Evolutionary conservation across 2,888 invertebrate genomes (phyloP).

Genomic region (Trissonchulus sp.): DNA sequence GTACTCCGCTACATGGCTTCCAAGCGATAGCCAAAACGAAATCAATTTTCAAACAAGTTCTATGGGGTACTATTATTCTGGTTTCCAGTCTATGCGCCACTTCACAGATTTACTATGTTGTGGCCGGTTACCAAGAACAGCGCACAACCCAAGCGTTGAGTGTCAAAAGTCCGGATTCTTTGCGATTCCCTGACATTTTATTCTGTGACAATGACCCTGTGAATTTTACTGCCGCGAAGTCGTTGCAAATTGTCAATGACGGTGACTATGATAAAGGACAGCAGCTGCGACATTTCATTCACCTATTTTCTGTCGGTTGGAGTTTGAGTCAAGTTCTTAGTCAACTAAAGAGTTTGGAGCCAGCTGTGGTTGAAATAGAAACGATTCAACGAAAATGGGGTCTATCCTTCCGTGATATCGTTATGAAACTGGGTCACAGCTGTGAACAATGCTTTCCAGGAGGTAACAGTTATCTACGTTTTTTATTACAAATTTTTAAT

Average conservation of each 20-base stretch:
- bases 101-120: not conserved
- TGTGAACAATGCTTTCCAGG: too few relatives aligned
- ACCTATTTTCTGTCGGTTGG: too few relatives aligned
- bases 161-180: not conserved
- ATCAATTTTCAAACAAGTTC: not conserved
- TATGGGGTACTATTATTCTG: not conserved
- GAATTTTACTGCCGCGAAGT: not conserved
- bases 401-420: too few relatives aligned
- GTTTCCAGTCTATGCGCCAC: not conserved
- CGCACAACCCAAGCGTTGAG: not conserved
- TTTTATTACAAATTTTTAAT: too few relatives aligned
- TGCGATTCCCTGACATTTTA: not conserved
- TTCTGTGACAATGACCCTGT: not conserved
- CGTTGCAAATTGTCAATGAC: not conserved
- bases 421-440: too few relatives aligned
- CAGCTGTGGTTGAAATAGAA: too few relatives aligned
- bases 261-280: not conserved
- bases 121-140: not conserved
- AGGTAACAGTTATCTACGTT: too few relatives aligned
- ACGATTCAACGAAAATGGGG: too few relatives aligned
- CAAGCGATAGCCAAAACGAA: not conserved
- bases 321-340: too few relatives aligned
- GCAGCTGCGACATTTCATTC: too few relatives aligned
- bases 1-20: not conserved
- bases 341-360: too few relatives aligned